Base-by-base conservation (phyloP, 2,888 invertebrate species). In the Bugula neritina region DNA sequence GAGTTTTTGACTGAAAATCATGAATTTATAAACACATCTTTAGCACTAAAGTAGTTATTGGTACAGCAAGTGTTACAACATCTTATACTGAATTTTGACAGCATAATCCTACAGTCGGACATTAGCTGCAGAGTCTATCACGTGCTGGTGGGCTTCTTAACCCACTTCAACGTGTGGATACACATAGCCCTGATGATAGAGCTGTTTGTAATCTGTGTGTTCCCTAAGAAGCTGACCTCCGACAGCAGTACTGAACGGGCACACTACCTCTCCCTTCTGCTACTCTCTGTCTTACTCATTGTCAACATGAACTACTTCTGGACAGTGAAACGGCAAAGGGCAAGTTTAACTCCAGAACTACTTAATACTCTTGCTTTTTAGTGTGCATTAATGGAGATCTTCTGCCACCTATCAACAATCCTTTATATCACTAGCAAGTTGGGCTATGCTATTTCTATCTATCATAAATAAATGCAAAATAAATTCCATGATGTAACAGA, bases 291-390 rank as follows among this genome's bases (percentile, higher is more conserved):
- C 2, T 69, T 83, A 1, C 75, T 82, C 0, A 77, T 81, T 35
- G 74, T 83, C 55, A 82, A 83, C 74, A 78, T 81, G 43, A 81
- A 82, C 74, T 80, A 77, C 75, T 83, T 83, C 78, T 83, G 83
- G 83, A 80, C 82, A 0, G 76, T 77, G 34, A 81, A 81, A 63
- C 63, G 34, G n/a, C 63, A 63, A n/a, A 63, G 31, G 63, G 63
- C 31, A 57, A 43, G 43, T 17, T 17, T 52, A 13, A 52, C 52
- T 52, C n/a, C n/a, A n/a, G n/a, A n/a, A n/a, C n/a, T n/a, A n/a
- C n/a, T n/a, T n/a, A n/a, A n/a, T n/a, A n/a, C n/a, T n/a, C n/a
- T n/a, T n/a, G n/a, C n/a, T n/a, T n/a, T n/a, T n/a, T n/a, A n/a
- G n/a, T n/a, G n/a, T n/a, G n/a, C n/a, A n/a, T n/a, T n/a, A n/a